A percentile compares a stretch with the other conserved stretches of the same genome.
phyloP scores from a whole-genome alignment of 2,888 invertebrate genomes.

The Drosophila meridionalis region DNA sequence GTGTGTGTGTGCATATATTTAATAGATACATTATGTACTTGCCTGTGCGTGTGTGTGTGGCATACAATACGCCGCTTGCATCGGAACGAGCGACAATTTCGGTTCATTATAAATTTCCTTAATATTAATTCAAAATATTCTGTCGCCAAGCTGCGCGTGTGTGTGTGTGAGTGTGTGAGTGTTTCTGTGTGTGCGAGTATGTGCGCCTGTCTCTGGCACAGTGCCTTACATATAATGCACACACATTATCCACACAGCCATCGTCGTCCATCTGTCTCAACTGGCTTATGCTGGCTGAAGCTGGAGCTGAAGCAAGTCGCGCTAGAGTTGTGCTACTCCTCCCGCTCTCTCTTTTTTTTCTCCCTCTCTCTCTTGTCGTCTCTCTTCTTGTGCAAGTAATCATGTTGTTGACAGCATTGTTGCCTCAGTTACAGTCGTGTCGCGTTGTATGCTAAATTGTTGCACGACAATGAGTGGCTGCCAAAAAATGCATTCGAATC shows the following conservation, averaged over 20 bases:
- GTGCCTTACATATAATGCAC: conserved; percentile 57
- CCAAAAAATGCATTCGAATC: conserved; percentile 45
- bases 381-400: conserved; percentile 52
- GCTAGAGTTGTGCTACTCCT: too few relatives aligned
- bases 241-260: conserved; percentile 38
- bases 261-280: conserved; percentile 3
- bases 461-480: conserved; percentile 61
- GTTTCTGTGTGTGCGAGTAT: conserved; percentile 16
- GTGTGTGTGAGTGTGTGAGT: conserved; percentile 19
- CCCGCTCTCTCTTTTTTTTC: not conserved
- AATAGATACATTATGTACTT: conserved; percentile 8
- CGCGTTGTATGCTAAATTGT: conserved; percentile 59
- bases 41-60: conserved; percentile 10
- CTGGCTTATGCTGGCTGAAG: conserved; percentile 34
- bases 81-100: conserved; percentile 70
- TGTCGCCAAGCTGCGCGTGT: conserved; percentile 31
- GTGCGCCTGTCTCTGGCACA: conserved; percentile 52
- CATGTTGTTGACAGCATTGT: conserved; percentile 65
- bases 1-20: conserved; percentile 1
- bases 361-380: not conserved
- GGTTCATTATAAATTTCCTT: conserved; percentile 79
- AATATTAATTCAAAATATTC: conserved; percentile 77
- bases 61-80: conserved; percentile 48
- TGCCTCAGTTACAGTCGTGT: conserved; percentile 50
- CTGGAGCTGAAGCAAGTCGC: conserved; percentile 43